These are phyloP conservation scores for Lepas anatifera DNA, from an alignment of 2,888 invertebrate species.

Conservation along the genomic window DNA sequence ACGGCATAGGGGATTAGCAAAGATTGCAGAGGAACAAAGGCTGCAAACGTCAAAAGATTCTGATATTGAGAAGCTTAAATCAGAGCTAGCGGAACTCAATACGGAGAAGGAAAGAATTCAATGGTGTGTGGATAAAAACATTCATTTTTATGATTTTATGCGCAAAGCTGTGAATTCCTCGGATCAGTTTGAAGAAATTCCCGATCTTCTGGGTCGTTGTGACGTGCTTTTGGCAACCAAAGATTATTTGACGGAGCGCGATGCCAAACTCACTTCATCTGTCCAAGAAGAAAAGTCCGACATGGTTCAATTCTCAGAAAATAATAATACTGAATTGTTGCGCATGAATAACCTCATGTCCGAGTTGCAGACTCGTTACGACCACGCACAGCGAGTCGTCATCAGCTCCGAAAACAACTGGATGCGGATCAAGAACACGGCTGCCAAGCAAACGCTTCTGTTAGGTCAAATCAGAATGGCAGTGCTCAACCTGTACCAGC, in stretches of 20 bases:
- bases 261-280: background rate
- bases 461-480: constrained; percentile 55
- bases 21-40: background rate
- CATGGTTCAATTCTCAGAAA: background rate
- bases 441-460: constrained; percentile 56
- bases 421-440: constrained; percentile 5
- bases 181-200: background rate
- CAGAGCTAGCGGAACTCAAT: background rate
- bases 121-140: background rate
- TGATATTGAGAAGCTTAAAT: background rate
- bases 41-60: background rate
- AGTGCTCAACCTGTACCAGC: background rate
- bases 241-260: background rate
- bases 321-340: background rate
- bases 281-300: no score
- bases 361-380: background rate
- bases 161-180: background rate
- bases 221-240: background rate
- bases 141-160: background rate
- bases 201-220: background rate
- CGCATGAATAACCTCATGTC: background rate
- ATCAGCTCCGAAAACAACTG: background rate
- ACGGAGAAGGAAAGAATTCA: background rate
- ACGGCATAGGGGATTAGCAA: background rate
- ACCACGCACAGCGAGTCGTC: background rate